Conservation (phyloP, 2,888 invertebrate genomes). For the Schizaphis graminum region DNA sequence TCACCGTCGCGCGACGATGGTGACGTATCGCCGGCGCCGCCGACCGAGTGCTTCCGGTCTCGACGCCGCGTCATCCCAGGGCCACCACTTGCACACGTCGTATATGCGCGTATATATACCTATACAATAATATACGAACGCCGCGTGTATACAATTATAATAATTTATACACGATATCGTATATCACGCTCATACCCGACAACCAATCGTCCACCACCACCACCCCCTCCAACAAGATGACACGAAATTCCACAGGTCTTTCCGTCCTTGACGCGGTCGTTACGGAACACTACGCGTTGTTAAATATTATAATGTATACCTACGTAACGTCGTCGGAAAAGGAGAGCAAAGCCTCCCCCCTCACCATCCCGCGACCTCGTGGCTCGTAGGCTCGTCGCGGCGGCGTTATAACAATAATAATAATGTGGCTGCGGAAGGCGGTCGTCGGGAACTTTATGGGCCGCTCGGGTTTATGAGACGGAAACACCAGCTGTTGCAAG, state of each 20-base stretch:
- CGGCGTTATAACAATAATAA: not conserved
- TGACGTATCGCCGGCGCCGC: slow-evolving; percentile 40
- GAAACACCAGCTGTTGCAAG: slow-evolving; percentile 14
- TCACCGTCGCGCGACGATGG: slow-evolving; percentile 32
- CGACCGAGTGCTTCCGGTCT: slow-evolving; percentile 55
- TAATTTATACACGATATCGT: not conserved
- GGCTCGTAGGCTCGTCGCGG: not conserved
- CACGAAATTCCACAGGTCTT: slow-evolving; percentile 20
- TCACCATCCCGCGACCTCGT: not conserved
- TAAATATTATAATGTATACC: not conserved
- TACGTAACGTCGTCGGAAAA: slow-evolving; percentile 3
- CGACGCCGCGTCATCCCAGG: slow-evolving; percentile 31
- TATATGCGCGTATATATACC: too few relatives aligned
- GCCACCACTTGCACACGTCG: slow-evolving; percentile 10
- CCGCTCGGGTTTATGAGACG: not conserved
- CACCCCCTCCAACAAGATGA: not conserved
- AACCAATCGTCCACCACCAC: not conserved
- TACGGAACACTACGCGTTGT: slow-evolving; percentile 1
- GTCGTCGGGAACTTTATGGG: not conserved
- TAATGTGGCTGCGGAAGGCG: not conserved
- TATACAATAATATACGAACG: not conserved
- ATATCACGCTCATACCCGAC: not conserved
- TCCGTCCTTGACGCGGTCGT: slow-evolving; percentile 28
- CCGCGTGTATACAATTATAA: not conserved
- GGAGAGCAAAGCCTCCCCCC: not conserved